Conservation (phyloP, 1,140 invertebrate species). For the Drosophila ohnishii region DNA sequence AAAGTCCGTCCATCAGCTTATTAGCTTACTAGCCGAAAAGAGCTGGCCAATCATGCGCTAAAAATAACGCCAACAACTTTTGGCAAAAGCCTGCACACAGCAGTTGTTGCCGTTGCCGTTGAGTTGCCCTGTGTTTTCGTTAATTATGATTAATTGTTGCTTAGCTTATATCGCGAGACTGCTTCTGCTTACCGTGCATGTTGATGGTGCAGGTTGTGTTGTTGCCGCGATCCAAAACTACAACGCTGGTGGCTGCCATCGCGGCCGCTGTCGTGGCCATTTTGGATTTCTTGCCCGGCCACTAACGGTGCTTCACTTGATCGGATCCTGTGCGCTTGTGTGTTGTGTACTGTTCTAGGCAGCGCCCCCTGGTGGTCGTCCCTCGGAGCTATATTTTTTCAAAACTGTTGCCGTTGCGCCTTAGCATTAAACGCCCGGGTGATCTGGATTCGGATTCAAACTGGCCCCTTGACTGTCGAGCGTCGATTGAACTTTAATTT, state of each 20-base stretch:
- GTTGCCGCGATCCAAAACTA: slow-evolving; percentile 95
- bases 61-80: slow-evolving; percentile 73
- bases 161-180: slow-evolving; percentile 2
- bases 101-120: slow-evolving; percentile 31
- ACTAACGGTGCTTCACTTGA: slow-evolving; percentile 57
- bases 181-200: slow-evolving; percentile 90
- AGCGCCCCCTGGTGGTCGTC: slow-evolving; percentile 24
- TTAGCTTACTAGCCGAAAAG: slow-evolving; percentile 48
- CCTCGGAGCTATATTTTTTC: slow-evolving; percentile 11
- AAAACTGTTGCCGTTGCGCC: slow-evolving; percentile 44
- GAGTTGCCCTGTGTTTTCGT: slow-evolving; percentile 40
- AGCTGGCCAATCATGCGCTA: slow-evolving; percentile 72
- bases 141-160: slow-evolving; percentile 79
- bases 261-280: slow-evolving; percentile 84
- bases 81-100: slow-evolving; percentile 45
- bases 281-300: slow-evolving; percentile 38
- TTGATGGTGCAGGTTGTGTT: slow-evolving; percentile 97
- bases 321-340: slow-evolving; percentile 11
- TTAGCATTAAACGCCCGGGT: slow-evolving; percentile 36
- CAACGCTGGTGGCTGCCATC: slow-evolving; percentile 95
- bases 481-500: slow-evolving; percentile 68
- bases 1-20: slow-evolving; percentile 60
- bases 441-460: slow-evolving; percentile 42
- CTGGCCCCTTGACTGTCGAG: slow-evolving; percentile 19
- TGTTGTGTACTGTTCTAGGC: slow-evolving; percentile 5